Evolutionary conservation across 1,140 invertebrate species (phyloP), one percentile per base, ranked within the genome.

Genomic region (Pomacea maculata): DNA sequence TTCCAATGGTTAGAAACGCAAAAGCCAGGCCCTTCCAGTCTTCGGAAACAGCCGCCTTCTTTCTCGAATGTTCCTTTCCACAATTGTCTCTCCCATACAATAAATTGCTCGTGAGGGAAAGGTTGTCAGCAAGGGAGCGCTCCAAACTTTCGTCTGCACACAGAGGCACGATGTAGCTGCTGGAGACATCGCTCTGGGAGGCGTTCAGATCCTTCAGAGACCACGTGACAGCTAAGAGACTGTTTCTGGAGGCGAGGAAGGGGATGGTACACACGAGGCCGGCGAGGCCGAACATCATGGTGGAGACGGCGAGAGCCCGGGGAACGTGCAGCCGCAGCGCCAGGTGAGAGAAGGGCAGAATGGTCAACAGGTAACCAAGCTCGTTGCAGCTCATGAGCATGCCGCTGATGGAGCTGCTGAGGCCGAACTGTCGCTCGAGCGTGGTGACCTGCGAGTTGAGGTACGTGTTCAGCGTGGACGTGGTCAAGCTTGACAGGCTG

Each of bases 361-460:
- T 88, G 34, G 85, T 83, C 8, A 83, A 25, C 12, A 90, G 83
- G 80, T 83, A 89, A 21, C 87, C 87, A 5, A 89, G 83, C 74
- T 90, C 89, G 80, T 90, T 89, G 72, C 86, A 86, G 78, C 85
- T 86, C 82, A 89, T 78, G 1, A 90, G 34, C 57, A 89, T 83
- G 4, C 89, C 89, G 45, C 80, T 86, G 29, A 89, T 80, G 21
- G 85, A 71, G 65, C 87, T 89, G 70, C 84, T 83, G 54, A 90
- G 87, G 45, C 88, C 88, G 80, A 89, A 89, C 70, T 86, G 83
- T 78, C 85, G 83, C 73, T 89, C 88, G 10, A 89, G 55, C 21
- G 87, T 88, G 14, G 88, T 87, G 52, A 89, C 82, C 80, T 88
- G 86, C 9, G 54, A 80, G 78, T 63, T 80, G 72, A 86, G 75